Evolutionary conservation across 2,113 vertebrate species (phyloP), one percentile per base, ranked within the genome.

Genomic region (Hippocampus barbouri): DNA sequence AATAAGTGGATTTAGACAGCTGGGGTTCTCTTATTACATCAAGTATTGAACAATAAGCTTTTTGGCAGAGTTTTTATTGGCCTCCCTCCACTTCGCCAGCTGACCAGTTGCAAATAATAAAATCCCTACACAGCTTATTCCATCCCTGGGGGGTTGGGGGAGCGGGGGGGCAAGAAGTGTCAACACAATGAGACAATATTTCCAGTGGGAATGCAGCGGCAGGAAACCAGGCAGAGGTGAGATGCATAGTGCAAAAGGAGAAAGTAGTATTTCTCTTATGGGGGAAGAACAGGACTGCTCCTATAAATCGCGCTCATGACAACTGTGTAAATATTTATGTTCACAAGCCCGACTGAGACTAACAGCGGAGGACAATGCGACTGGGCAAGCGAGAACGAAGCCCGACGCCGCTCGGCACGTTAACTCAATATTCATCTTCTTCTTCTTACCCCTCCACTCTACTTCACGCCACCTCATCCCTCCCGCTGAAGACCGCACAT

Each of bases 311-410:
- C 76, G 72, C 75, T 87, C 11, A 68, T 82, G 86, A 88, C 89
- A 88, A 76, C 71, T 72, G 70, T 89, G 89, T 90, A 88, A 90
- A 89, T 90, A 90, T 89, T 90, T 88, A 88, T 90, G 83, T 83
- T 87, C 86, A 86, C 80, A 85, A 86, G 87, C 71, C 81, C 75
- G 75, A 78, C 79, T 83, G 79, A 86, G 76, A 83, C 85, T 77
- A 89, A 86, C 85, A 88, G 85, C 86, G 86, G 84, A 90, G 86
- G 85, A 88, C 89, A 83, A 77, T 76, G 80, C 78, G 80, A 76
- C 73, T 79, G 79, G 80, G 83, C 77, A 72, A 82, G 74, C 76
- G 77, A 76, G 78, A 86, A 78, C 69, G 82, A n/a, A 78, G 83
- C 76, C 71, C 66, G 77, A 64, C 75, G 62, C 79, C 67, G 74